These are phyloP conservation scores for Eucera pruinosa DNA, from an alignment of 2,888 invertebrate genomes.

Conservation along the genomic window DNA sequence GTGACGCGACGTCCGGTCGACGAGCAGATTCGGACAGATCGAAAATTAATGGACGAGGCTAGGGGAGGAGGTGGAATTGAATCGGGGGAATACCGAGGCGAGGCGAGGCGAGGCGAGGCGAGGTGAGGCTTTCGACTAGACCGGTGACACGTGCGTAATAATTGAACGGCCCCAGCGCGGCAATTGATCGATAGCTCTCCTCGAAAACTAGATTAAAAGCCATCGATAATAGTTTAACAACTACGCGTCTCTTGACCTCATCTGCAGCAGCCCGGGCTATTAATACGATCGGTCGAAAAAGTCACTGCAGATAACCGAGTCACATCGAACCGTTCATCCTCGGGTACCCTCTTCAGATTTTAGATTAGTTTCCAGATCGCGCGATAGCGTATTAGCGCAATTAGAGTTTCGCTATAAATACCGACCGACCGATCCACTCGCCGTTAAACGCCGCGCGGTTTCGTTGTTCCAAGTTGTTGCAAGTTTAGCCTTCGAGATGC, in stretches of 20 bases:
- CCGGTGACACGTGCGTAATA: slow-evolving; percentile 34
- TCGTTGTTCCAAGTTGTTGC: too few species aligned
- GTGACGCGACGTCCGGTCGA: background rate
- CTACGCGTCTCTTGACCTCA: slow-evolving; percentile 40
- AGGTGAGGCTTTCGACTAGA: slow-evolving; percentile 5
- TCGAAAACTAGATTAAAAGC: slow-evolving; percentile 45
- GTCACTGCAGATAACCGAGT: slow-evolving; percentile 26
- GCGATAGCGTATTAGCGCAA: background rate
- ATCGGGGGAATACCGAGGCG: too few species aligned
- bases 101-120: background rate
- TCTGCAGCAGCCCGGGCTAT: background rate
- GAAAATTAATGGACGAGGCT: too few species aligned
- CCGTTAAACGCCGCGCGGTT: slow-evolving; percentile 11
- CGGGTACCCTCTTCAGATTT: slow-evolving; percentile 23
- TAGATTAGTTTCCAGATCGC: slow-evolving; percentile 27
- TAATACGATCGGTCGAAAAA: slow-evolving; percentile 36
- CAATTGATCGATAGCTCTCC: slow-evolving; percentile 43
- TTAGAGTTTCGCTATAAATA: slow-evolving; percentile 45
- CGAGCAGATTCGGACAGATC: background rate
- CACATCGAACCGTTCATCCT: background rate
- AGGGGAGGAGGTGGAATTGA: too few species aligned
- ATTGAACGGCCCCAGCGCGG: background rate
- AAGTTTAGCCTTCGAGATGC: slow-evolving; percentile 29
- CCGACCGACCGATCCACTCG: background rate
- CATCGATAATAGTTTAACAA: slow-evolving; percentile 47